Base-by-base conservation (phyloP, 2,888 invertebrate species). In the Cylloceria caligata region DNA sequence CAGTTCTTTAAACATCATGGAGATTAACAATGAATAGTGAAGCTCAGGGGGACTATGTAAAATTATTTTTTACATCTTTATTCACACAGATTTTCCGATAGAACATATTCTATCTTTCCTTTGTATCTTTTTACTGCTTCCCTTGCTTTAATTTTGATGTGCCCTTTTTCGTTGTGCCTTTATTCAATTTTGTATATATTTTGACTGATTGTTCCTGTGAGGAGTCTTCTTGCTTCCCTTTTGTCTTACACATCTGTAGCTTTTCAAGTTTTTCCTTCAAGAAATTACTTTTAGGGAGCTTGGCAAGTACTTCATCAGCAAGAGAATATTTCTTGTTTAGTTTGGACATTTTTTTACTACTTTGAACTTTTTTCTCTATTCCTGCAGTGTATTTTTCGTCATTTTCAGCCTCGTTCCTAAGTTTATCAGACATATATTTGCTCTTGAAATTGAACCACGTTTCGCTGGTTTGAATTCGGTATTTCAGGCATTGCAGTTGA, bases 381-480 rank as follows among this genome's bases (percentile, higher is more conserved):
- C 55, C 64, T 6, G 16, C 27, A 19, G 24, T 2, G 13, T 16
- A 39, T 64, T 78, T 67, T 4, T 88, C 84, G 39, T 88, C 86
- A 16, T 72, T 83, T 78, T 87, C 86, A 19, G 84, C 52, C 45
- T 86, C 86, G 13, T 80, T 81, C 30, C 64, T 83, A 52, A 88
- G 80, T 78, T 83, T 88, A 39, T 79, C 80, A 6, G 89, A 86
- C 88, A 88, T 87, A 42, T 86, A 88, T 76, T 87, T 89, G 68
- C 85, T 87, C 67, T 83, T 87, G 30, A 89, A 87, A 47, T 87
- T 86, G 78, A 86, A 88, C 88, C 88, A 89, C 21, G 88, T 85
- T 76, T 89, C 88, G 57, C 89, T 89, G 16, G 87, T 89, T 80
- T 89, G 85, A 67, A 89, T 81, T 68, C 81, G 85, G 73, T 89